Base-by-base conservation (phyloP, 2,888 invertebrate species). In the Lycia hirtaria region DNA sequence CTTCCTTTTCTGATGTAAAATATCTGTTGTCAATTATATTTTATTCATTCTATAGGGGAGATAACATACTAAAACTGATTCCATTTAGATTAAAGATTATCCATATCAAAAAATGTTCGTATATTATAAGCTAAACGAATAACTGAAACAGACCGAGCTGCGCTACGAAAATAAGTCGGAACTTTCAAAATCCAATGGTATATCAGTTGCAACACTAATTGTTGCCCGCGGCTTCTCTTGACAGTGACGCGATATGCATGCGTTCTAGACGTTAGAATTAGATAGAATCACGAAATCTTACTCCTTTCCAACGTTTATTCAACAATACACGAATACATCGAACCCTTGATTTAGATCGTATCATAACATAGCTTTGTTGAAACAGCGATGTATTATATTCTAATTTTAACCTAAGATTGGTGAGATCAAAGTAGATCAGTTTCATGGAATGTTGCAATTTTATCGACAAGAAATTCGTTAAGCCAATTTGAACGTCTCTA, bases 231-330 rank as follows among this genome's bases (percentile, higher is more conserved):
- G 89, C 80, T 51, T 63, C 63, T 68, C 75, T 81, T 85, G 88
- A 85, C 87, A 83, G 80, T 79, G 85, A 87, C 78, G 79, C 69
- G 79, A 70, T 69, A 73, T 69, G 77, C 85, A 83, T 84, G 86
- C 78, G 74, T 75, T 78, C 68, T 75, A 75, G 80, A 84, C 79
- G 68, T 74, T 63, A 69, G 82, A 81, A 83, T 85, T 84, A 84
- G 82, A 68, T 51, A 52, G 57, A 71, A 80, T 77, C 70, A 75
- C 49, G 63, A 67, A 61, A 62, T 71, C 60, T 19, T n/a, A n/a
- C 44, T 47, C 45, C 58, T 64, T 55, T 54, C 57, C 52, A 41
- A 45, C 22, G 50, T 14, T 20, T 20, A 33, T 49, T 24, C 7
- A n/a, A 15, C n/a, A 28, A 9, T 9, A 14, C 20, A 15, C 0